Conservation (phyloP, 2,888 invertebrate genomes). For the Balanococcus diminutus region DNA sequence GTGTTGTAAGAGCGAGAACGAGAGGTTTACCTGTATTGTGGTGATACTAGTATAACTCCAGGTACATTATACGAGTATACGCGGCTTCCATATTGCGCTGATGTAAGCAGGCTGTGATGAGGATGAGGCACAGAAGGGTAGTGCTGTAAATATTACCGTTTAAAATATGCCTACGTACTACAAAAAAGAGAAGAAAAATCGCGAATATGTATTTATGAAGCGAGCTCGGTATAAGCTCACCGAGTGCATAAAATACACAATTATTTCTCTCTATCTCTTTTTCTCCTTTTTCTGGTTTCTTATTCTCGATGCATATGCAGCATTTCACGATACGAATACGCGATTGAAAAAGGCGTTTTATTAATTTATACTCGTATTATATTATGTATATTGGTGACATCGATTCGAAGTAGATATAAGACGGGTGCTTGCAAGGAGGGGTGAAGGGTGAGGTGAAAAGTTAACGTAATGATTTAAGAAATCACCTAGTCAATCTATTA, state of each 20-base stretch:
- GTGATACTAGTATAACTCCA: not conserved
- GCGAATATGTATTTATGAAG: conserved; percentile 3
- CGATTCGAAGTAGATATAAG: not conserved
- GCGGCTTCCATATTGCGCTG: conserved; percentile 11
- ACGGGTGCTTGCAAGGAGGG: not conserved
- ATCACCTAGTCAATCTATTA: not conserved
- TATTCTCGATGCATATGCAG: not conserved
- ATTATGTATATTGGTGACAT: not conserved
- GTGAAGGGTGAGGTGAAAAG: not conserved
- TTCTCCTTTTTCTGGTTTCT: not conserved
- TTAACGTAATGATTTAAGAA: not conserved
- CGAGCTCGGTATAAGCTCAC: not conserved
- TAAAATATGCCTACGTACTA: not conserved
- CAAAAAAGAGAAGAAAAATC: not conserved
- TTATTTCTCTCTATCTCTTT: not conserved
- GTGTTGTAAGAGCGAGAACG: not conserved
- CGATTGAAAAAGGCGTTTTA: conserved; percentile 1
- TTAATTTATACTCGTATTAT: not conserved
- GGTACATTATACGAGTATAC: not conserved
- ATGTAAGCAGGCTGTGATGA: not conserved
- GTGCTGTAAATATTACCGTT: not conserved
- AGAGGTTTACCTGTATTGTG: not conserved
- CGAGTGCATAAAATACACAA: not conserved
- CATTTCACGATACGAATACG: not conserved
- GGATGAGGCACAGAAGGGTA: not conserved